These are phyloP conservation scores for Mesorhabditis belari DNA, from an alignment of 2,888 invertebrate genomes.

Conservation along the genomic window DNA sequence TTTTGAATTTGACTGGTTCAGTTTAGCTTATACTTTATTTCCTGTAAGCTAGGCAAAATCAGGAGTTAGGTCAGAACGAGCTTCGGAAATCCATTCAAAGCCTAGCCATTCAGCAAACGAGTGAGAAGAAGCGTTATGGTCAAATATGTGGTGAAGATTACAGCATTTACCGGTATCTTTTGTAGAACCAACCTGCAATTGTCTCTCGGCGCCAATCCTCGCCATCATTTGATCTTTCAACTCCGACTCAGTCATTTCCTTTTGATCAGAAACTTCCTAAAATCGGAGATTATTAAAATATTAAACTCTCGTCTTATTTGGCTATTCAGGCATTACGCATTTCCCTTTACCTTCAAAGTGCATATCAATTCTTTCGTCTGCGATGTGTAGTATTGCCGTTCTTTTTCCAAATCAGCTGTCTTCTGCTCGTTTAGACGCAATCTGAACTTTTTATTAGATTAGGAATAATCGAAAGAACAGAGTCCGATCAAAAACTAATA, in stretches of 20 bases:
- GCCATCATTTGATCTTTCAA: conserved; percentile 56
- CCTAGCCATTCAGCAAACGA: too few relatives aligned
- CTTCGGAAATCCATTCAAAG: too few relatives aligned
- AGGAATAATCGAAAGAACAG: neutral
- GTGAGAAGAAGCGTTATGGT: too few relatives aligned
- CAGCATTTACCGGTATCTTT: too few relatives aligned
- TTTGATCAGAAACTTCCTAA: conserved; percentile 56
- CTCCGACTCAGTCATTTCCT: conserved; percentile 57
- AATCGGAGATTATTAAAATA: neutral
- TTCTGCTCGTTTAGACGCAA: conserved; percentile 53
- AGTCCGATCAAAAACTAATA: neutral
- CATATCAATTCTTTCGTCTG: conserved; percentile 55
- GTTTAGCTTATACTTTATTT: neutral
- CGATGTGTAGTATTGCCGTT: conserved; percentile 55
- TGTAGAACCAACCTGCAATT: conserved; percentile 32
- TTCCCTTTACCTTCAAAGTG: conserved; percentile 53
- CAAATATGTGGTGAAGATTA: too few relatives aligned
- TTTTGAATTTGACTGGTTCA: neutral
- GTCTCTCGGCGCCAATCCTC: conserved; percentile 55
- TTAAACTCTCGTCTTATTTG: neutral
- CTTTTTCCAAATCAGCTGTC: conserved; percentile 55
- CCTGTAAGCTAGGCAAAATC: too few relatives aligned
- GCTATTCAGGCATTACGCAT: neutral
- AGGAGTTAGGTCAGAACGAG: too few relatives aligned
- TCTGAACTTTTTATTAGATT: conserved; percentile 28